A percentile compares a stretch with the other conserved stretches of the same genome.
These are phyloP conservation scores for Caenorhabditis sp. DNA, from an alignment of 2,888 invertebrate genomes.

Conservation along the genomic window DNA sequence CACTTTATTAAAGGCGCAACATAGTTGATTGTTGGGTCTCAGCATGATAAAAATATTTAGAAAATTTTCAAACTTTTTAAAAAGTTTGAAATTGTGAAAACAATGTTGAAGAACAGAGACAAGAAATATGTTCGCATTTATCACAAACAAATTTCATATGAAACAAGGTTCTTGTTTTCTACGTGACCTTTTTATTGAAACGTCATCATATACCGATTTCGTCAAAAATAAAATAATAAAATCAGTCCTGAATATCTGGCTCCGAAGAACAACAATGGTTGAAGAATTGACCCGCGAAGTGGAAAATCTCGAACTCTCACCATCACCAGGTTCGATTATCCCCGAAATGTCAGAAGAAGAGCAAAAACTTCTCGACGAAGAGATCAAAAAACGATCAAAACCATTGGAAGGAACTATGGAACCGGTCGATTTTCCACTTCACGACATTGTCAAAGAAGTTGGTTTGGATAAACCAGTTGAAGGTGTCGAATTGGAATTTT, in stretches of 20 bases:
- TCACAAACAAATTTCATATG: too few relatives aligned
- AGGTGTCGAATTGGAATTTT: slow-evolving; percentile 45
- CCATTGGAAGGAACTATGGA: slow-evolving; percentile 23
- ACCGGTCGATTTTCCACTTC: slow-evolving; percentile 41
- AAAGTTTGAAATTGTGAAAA: too few relatives aligned
- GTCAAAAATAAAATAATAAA: not conserved
- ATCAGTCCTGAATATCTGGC: not conserved
- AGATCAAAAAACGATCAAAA: slow-evolving; percentile 23
- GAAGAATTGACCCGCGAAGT: not conserved
- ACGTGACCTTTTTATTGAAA: not conserved
- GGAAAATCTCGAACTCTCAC: not conserved
- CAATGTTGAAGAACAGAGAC: too few relatives aligned
- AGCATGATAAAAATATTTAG: too few relatives aligned
- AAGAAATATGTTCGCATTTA: too few relatives aligned
- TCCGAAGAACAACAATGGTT: not conserved
- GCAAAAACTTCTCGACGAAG: slow-evolving; percentile 32
- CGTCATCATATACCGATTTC: not conserved
- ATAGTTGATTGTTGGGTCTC: too few relatives aligned
- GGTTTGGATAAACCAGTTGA: slow-evolving; percentile 28
- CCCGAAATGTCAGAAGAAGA: slow-evolving; percentile 39
- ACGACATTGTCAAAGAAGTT: slow-evolving; percentile 42
- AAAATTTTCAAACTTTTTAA: too few relatives aligned
- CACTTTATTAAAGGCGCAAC: too few relatives aligned
- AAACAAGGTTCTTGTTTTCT: too few relatives aligned
- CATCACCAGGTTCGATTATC: slow-evolving; percentile 8